These are phyloP conservation scores for Trypoxylus dichotomus DNA, from an alignment of 1,140 invertebrate species.

Conservation along the genomic window DNA sequence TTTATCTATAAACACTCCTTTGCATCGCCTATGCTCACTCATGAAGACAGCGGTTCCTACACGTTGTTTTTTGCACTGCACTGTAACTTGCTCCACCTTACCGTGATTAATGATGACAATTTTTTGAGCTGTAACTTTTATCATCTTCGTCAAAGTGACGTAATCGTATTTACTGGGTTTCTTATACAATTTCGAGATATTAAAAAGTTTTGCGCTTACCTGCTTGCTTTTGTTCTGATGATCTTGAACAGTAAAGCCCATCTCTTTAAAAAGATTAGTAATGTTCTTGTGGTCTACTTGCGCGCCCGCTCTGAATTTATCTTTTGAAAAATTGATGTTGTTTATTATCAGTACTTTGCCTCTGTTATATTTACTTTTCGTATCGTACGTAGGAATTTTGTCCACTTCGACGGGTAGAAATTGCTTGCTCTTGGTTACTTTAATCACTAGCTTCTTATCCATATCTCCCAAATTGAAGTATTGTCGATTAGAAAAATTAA, in stretches of 20 bases:
- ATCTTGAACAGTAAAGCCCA: constrained; percentile 58
- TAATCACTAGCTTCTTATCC: constrained; percentile 22
- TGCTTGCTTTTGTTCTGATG: constrained; percentile 42
- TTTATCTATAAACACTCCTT: too few species aligned
- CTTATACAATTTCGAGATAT: too few species aligned
- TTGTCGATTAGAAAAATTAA: background rate
- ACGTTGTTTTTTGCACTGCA: too few species aligned
- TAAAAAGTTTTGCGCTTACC: background rate
- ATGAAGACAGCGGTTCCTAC: too few species aligned
- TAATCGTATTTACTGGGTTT: too few species aligned
- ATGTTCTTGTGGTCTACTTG: constrained; percentile 57
- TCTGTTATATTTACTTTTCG: constrained; percentile 55
- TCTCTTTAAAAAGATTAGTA: constrained; percentile 55
- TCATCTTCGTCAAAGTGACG: too few species aligned
- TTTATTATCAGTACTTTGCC: constrained; percentile 63
- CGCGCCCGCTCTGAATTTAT: constrained; percentile 54
- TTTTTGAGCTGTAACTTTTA: too few species aligned
- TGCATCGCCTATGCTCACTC: too few species aligned
- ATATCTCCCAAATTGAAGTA: background rate
- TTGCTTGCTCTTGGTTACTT: constrained; percentile 26
- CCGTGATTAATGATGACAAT: too few species aligned
- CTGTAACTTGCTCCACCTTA: too few species aligned
- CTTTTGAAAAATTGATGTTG: constrained; percentile 55
- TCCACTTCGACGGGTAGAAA: constrained; percentile 21
- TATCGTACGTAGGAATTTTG: constrained; percentile 51